Percentiles rank a stretch among this genome's conserved stretches.
These are phyloP conservation scores for Palythoa caribaeorum DNA, from an alignment of 92 coral and sea anemone species.

Conservation along the genomic window DNA sequence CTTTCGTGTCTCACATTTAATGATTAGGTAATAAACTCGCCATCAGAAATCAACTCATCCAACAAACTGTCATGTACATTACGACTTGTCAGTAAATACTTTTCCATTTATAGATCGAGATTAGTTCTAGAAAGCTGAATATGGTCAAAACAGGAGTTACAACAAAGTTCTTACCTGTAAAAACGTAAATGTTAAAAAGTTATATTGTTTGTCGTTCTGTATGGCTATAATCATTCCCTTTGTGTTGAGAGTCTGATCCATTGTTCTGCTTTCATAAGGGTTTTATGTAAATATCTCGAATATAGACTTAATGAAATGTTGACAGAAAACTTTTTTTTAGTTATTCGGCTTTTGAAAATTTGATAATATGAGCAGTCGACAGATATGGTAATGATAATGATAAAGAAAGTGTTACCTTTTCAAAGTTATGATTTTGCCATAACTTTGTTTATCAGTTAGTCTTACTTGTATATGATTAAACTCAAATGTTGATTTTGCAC, in stretches of 20 bases:
- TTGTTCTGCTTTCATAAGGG: not conserved
- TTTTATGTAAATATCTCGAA: not conserved
- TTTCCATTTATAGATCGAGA: not conserved
- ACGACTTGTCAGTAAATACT: not conserved
- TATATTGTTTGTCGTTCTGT: not conserved
- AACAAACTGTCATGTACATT: slow-evolving; percentile 6
- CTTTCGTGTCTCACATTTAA: not conserved
- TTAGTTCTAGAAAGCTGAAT: not conserved
- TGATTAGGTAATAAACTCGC: not conserved
- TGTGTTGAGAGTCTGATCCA: not conserved
- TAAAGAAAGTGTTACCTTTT: not conserved
- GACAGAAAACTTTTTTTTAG: not conserved
- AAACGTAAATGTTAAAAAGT: not conserved
- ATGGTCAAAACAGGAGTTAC: not conserved
- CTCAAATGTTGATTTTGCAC: not conserved
- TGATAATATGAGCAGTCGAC: not conserved
- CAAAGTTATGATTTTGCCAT: not conserved
- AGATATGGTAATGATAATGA: not conserved
- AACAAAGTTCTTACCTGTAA: not conserved
- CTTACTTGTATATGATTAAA: not conserved
- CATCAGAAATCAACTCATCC: not conserved
- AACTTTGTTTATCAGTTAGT: not conserved
- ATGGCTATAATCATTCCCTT: not conserved
- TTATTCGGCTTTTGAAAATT: no score
- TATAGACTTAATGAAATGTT: not conserved